Evolutionary conservation across 37 sponge, comb jelly and placozoan species (phyloP).

Genomic region (Oopsacas minuta): DNA sequence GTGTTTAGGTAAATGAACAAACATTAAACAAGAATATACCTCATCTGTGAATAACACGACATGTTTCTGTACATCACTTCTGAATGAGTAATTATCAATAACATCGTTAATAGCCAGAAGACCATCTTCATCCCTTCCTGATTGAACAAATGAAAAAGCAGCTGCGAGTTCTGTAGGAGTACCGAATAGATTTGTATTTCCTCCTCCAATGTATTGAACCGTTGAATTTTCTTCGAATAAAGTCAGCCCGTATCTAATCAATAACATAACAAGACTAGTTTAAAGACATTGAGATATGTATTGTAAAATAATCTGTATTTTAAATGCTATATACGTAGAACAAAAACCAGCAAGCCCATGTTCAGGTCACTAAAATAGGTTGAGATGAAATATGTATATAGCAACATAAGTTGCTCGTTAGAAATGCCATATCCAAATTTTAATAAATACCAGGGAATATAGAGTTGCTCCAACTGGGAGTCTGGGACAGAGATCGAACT

Average conservation of each 20-base stretch:
- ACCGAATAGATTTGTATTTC: background rate
- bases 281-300: no score
- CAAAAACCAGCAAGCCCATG: no score
- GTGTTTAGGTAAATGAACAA: background rate
- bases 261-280: no score
- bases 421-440: no score
- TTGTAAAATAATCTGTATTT: no score
- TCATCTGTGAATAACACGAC: background rate
- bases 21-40: background rate
- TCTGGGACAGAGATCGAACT: no score
- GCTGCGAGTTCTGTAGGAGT: background rate
- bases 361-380: no score
- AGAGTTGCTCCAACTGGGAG: no score
- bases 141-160: background rate
- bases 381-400: no score
- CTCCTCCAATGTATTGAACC: background rate
- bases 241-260: background rate
- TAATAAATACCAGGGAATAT: no score
- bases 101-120: background rate
- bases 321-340: no score
- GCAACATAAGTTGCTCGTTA: no score
- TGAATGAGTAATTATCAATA: background rate
- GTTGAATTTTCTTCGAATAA: background rate
- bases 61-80: constrained; percentile 12
- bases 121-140: background rate